phyloP scores from a whole-genome alignment of 2,113 vertebrate species.

The Piprites chloris region DNA sequence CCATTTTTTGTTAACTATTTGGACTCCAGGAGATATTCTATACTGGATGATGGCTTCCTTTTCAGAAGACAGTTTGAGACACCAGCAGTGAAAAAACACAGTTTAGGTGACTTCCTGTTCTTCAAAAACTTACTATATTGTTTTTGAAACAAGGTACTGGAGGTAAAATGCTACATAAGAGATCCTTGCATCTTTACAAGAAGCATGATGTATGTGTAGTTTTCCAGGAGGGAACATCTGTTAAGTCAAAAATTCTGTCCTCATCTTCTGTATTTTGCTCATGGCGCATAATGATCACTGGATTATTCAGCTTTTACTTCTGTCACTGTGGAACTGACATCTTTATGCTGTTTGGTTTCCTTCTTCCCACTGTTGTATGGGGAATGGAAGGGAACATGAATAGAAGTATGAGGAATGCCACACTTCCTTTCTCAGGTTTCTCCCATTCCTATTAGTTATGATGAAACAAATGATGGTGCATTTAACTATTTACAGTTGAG shows the following conservation, averaged over 20 bases:
- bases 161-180: background rate
- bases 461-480: background rate
- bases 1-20: background rate
- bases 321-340: background rate
- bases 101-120: background rate
- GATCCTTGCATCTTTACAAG: background rate
- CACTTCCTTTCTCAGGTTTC: background rate
- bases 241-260: background rate
- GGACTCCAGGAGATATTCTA: background rate
- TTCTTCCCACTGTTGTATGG: background rate
- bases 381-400: background rate
- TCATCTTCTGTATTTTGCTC: background rate
- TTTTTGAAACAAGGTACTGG: background rate
- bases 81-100: background rate
- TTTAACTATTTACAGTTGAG: background rate
- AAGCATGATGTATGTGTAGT: background rate
- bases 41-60: background rate
- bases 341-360: background rate
- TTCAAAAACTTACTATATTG: background rate
- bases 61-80: background rate
- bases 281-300: background rate
- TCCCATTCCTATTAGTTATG: background rate
- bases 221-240: background rate
- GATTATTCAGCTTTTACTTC: background rate
- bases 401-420: background rate